These are phyloP conservation scores for Prinia subflava DNA, from an alignment of 2,113 vertebrate species.

Conservation along the genomic window DNA sequence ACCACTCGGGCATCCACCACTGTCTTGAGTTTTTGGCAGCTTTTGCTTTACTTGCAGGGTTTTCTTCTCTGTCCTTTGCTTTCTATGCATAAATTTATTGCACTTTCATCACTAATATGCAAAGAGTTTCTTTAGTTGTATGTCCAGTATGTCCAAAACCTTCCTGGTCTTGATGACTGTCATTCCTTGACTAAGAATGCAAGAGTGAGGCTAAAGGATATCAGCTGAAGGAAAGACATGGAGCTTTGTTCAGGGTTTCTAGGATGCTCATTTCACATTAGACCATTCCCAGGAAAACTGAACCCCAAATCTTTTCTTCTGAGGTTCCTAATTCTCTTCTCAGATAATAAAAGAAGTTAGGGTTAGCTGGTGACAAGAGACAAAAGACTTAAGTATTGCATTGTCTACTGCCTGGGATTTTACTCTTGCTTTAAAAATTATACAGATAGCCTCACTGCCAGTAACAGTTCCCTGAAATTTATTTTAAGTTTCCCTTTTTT, in stretches of 20 bases:
- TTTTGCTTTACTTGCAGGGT: background rate
- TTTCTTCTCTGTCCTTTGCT: background rate
- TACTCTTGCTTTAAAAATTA: background rate
- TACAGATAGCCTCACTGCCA: background rate
- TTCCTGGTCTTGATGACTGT: background rate
- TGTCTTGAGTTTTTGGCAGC: background rate
- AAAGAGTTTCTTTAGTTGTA: background rate
- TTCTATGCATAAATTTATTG: background rate
- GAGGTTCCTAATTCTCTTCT: background rate
- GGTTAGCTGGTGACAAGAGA: background rate
- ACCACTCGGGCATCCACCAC: background rate
- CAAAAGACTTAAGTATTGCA: background rate
- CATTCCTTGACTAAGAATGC: background rate
- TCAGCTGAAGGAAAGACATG: background rate
- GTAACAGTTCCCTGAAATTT: background rate
- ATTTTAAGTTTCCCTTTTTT: constrained; percentile 1
- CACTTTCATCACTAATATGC: background rate
- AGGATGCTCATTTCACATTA: background rate
- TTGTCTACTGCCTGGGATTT: background rate
- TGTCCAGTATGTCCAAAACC: background rate
- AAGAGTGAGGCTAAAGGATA: background rate
- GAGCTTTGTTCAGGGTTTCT: background rate
- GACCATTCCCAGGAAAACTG: background rate
- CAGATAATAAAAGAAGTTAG: background rate
- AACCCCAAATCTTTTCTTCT: background rate